Conservation (phyloP, 2,797 vertebrate genomes). For the Molossus alvarezi region DNA sequence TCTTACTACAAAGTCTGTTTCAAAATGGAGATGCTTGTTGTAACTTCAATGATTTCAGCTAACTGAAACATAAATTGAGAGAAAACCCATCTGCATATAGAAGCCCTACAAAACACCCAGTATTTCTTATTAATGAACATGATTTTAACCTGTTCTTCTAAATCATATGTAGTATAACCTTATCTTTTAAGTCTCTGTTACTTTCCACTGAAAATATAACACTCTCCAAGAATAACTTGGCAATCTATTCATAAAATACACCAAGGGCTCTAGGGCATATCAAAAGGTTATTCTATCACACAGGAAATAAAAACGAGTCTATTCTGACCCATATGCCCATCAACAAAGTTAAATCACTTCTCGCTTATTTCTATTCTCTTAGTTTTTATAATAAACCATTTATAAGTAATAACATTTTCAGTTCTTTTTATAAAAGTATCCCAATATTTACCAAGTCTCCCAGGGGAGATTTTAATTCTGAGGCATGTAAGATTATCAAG, state of each 20-base stretch:
- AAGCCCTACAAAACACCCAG: constrained; percentile 21
- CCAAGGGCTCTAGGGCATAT: neutral
- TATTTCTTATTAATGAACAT: constrained; percentile 62
- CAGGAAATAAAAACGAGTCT: constrained; percentile 66
- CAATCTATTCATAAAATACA: constrained; percentile 71
- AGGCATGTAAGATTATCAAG: constrained; percentile 38
- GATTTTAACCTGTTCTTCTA: constrained; percentile 72
- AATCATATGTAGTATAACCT: constrained; percentile 42
- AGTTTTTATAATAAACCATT: constrained; percentile 63
- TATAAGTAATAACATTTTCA: constrained; percentile 40
- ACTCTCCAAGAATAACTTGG: constrained; percentile 55
- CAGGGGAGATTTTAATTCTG: constrained; percentile 49
- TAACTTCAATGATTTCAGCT: constrained; percentile 48
- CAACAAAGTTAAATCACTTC: constrained; percentile 64
- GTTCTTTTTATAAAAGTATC: constrained; percentile 65
- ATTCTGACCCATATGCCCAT: constrained; percentile 43
- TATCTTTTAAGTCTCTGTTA: constrained; percentile 59
- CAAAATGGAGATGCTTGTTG: constrained; percentile 59
- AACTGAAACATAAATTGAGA: constrained; percentile 62
- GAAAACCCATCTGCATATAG: constrained; percentile 3
- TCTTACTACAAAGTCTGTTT: constrained; percentile 38
- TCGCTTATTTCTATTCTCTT: constrained; percentile 42
- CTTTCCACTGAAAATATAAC: constrained; percentile 61
- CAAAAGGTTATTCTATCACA: constrained; percentile 61
- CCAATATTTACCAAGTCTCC: constrained; percentile 57